Evolutionary conservation across 2,797 vertebrate species (phyloP), one percentile per base, ranked within the genome.

Genomic region (Clarias laeviceps): DNA sequence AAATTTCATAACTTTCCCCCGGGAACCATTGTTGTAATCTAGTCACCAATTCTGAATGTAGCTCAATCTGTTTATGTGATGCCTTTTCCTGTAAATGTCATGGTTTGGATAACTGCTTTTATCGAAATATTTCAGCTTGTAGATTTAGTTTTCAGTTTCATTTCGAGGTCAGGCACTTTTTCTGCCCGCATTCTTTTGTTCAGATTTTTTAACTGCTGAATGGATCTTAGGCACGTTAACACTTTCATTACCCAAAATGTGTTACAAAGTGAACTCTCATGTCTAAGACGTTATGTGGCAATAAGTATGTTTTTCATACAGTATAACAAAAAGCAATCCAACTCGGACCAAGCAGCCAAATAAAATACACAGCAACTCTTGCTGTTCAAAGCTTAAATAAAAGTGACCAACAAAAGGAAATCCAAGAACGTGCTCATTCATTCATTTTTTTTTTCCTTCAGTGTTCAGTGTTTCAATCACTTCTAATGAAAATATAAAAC

Each of bases 341-440:
- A 84, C 37, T 64, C 15, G 8, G 68, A 82, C 82, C 32, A 87
- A 85, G 83, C 74, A 84, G 45, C 40, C 68, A 93, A 94, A 93
- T 91, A 83, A 92, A 88, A 93, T 80, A 84, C 93, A 92, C 91
- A 80, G 87, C 88, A 92, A 91, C 87, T 88, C 86, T 61, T 68
- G 68, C 74, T 86, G 1, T 62, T 9, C 27, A 79, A 73, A 79
- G n/a, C 57, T 37, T 54, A 57, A 72, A 20, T 66, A 29, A 7
- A 65, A 79, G 24, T 80, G 27, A 54, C 74, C 20, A 40, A 15
- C 9, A 27, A 5, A 24, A 24, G 14, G 3, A 5, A 50, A 74
- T 59, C 45, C 27, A 79, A 70, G 7, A 84, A 87, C 34, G 69
- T 69, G 70, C 84, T 85, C 69, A 69, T 70, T 57, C 32, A 40